Conservation (phyloP, 2,113 vertebrate species). For the Microtus richardsoni region DNA sequence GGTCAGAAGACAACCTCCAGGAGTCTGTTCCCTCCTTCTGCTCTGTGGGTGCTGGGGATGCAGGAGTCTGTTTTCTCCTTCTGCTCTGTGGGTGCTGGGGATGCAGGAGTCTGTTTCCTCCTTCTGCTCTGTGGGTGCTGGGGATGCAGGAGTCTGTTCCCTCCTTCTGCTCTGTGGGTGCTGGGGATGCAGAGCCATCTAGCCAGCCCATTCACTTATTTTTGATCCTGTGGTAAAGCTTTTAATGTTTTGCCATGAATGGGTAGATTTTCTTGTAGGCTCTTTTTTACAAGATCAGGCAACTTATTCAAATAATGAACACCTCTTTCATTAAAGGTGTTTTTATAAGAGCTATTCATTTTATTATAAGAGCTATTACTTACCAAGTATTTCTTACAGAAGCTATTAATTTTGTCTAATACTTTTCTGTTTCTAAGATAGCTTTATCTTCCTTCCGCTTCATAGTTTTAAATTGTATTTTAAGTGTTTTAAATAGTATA, state of each 20-base stretch:
- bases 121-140: not conserved
- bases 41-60: not conserved
- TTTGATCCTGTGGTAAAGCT: not conserved
- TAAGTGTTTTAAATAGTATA: not conserved
- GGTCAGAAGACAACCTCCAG: not conserved
- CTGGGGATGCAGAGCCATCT: not conserved
- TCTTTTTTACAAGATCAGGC: not conserved
- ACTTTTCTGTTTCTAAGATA: not conserved
- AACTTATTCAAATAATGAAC: not conserved
- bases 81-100: too few species aligned
- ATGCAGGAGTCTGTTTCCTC: too few species aligned
- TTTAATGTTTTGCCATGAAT: not conserved
- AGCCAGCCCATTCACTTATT: not conserved
- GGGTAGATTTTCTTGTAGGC: not conserved
- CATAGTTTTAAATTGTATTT: not conserved
- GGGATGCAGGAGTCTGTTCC: too few species aligned
- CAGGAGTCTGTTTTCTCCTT: too few species aligned
- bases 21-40: not conserved
- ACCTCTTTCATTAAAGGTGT: not conserved
- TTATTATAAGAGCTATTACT: not conserved
- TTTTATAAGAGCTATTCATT: not conserved
- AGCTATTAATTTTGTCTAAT: not conserved
- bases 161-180: too few species aligned
- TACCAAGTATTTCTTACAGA: not conserved
- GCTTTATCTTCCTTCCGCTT: not conserved